Evolutionary conservation across 2,888 invertebrate species (phyloP), one percentile per base, ranked within the genome.

Genomic region (Cephalotes varians): DNA sequence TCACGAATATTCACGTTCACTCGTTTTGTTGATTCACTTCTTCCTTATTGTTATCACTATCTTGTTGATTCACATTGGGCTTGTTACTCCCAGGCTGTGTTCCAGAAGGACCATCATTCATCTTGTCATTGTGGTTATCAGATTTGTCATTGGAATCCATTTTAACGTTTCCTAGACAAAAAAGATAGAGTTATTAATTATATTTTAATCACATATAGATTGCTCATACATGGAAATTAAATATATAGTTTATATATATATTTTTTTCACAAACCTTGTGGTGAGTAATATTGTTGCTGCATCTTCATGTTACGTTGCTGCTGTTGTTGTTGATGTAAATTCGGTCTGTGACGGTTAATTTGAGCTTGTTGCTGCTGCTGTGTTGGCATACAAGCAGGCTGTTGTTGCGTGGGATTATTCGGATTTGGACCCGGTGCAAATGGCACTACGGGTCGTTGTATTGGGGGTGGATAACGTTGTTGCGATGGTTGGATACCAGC

Each of bases 221-320:
- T 60, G n/a, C n/a, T n/a, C 9, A 34, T 21, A 21, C 10, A 51
- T 4, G 0, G n/a, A 25, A 21, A 34, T 62, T 60, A 34, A n/a
- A 62, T 34, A 15, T 58, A 15, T 1, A 15, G 15, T 10, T 60
- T 73, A 3, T 18, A 15, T 73, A 73, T 73, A 1, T 10, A 1
- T 28, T 0, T 7, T 1, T 21, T 47, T 71, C 60, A 81, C 94
- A 92, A 92, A 95, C 95, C 95, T 95, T 95, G 95, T 85, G 94
- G 93, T 77, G 95, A 93, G 91, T 95, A 96, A 93, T 95, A 96
- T 94, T 95, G 95, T 87, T 95, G 95, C 72, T 94, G 94, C 93
- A 94, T 94, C 82, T 94, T 94, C 92, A 94, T 93, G 64, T 93
- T 94, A 65, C 94, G 94, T 82, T 85, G 88, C 93, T 92, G 89